Percentiles rank a stretch among this genome's conserved stretches.
These are phyloP conservation scores for Gallirallus australis DNA, from an alignment of 2,797 vertebrate genomes.

Conservation along the genomic window DNA sequence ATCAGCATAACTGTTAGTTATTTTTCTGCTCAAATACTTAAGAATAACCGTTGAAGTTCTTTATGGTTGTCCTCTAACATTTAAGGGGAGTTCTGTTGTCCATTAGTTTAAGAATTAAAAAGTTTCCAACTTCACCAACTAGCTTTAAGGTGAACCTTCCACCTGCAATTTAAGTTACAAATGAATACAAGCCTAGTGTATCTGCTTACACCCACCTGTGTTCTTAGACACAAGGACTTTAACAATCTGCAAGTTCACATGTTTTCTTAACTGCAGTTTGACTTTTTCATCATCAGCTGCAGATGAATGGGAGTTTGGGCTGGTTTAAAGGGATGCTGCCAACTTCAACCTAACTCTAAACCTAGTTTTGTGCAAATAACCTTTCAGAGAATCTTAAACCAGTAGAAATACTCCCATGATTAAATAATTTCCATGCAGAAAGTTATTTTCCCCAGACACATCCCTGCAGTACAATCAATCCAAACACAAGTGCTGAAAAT, in stretches of 20 bases:
- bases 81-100: neutral
- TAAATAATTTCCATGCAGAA: neutral
- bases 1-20: neutral
- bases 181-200: neutral
- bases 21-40: neutral
- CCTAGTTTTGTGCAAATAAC: neutral
- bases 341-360: neutral
- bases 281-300: neutral
- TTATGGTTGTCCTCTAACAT: neutral
- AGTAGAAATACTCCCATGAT: neutral
- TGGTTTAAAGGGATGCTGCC: neutral
- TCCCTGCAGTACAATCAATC: neutral
- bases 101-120: neutral
- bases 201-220: neutral
- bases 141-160: neutral
- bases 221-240: neutral
- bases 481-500: neutral
- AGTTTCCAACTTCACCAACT: neutral
- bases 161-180: neutral
- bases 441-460: constrained; percentile 35
- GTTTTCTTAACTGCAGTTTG: neutral
- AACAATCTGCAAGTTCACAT: neutral
- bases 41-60: neutral
- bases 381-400: neutral
- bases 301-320: neutral